Percentiles rank a stretch among this genome's conserved stretches.
Conservation (phyloP, 2,797 vertebrate genomes). For the Tragelaphus oryx region DNA sequence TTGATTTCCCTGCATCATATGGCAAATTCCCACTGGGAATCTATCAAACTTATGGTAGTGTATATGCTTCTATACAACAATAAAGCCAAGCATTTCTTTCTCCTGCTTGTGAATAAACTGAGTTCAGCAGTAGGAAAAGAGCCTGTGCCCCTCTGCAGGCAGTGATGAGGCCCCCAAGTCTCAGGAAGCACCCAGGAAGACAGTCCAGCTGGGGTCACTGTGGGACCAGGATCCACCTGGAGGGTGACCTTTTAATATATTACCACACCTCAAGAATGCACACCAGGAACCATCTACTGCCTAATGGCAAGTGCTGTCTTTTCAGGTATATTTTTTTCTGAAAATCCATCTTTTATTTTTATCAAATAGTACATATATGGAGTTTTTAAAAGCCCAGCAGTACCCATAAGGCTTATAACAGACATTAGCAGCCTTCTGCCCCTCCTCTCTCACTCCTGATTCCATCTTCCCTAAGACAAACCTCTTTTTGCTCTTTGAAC, state of each 20-base stretch:
- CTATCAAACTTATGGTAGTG: not conserved
- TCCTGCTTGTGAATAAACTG: not conserved
- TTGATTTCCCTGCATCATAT: not conserved
- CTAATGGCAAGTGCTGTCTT: accelerated
- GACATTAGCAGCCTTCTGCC: not conserved
- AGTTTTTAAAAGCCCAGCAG: not conserved
- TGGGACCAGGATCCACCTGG: too few relatives aligned
- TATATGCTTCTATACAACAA: not conserved
- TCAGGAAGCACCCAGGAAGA: not conserved
- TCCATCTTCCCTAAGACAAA: not conserved
- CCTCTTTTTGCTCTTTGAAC: not conserved
- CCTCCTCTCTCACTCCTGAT: accelerated
- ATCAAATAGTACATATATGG: not conserved
- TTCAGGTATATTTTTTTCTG: too few relatives aligned
- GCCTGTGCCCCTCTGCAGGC: accelerated
- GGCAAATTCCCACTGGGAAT: not conserved
- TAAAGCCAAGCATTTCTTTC: not conserved
- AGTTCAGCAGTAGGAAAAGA: not conserved
- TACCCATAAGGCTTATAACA: too few relatives aligned
- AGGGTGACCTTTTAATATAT: accelerated
- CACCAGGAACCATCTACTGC: too few relatives aligned
- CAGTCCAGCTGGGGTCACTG: accelerated
- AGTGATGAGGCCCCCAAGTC: accelerated
- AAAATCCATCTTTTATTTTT: not conserved
- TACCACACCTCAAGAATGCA: not conserved